Base-by-base conservation (phyloP, 2,888 invertebrate species). In the Phragmatobia fuliginosa region DNA sequence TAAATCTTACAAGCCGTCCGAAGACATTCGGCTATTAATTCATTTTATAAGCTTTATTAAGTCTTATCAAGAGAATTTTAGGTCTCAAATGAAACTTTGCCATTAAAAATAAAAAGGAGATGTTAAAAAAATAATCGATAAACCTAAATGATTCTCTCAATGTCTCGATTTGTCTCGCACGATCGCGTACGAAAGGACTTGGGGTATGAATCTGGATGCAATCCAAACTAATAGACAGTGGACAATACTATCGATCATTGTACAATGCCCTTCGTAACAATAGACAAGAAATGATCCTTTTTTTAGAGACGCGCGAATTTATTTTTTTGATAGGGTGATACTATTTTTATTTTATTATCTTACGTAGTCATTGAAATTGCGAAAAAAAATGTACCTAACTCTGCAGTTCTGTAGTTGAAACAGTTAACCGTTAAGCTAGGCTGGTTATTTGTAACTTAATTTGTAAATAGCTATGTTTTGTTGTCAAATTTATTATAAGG, bases 81-180 rank as follows among this genome's bases (percentile, higher is more conserved):
- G 0, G 16, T 41, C 16, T 16, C 6, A 25, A 41, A 41, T 49
- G 2, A 32, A 49, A 45, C n/a, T 21, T 25, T 8, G 14, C 1
- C 31, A 58, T 56, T 52, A 56, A 64, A 33, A 25, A 45, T 25
- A 77, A 72, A 78, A 78, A 79, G 79, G 74, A 80, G 81, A 80
- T 85, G 83, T 77, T 58, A 77, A 81, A 77, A 81, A 83, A 82
- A 79, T 78, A 81, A 83, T 81, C 79, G 73, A 87, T 87, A 83
- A 83, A 83, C 83, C 82, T 78, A 77, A 86, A 85, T 84, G 85
- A 85, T 75, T 85, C 84, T 81, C 82, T 86, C 84, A 78, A 77
- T 77, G 75, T 49, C 75, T 72, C 85, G 88, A 92, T 92, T 92
- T 89, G 91, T 84, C 84, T 74, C 92, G 89, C 91, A 90, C 91